These are phyloP conservation scores for Lindbergichthys nudifrons DNA, from an alignment of 2,797 vertebrate genomes.

Conservation along the genomic window DNA sequence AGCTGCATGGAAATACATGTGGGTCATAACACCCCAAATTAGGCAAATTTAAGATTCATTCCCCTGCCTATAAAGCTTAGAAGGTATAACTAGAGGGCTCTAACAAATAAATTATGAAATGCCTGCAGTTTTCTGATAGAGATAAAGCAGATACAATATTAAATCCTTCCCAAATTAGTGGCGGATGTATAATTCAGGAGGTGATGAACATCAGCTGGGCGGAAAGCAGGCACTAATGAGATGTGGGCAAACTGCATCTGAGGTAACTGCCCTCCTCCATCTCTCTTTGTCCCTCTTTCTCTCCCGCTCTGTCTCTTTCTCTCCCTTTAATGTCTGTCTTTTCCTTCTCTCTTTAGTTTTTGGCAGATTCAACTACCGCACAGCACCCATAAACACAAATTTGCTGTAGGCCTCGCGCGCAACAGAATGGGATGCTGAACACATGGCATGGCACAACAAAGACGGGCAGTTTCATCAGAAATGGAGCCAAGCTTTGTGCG, in stretches of 20 bases:
- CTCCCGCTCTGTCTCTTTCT: slow-evolving; percentile 17
- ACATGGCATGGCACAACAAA: slow-evolving; percentile 67
- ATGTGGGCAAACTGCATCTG: slow-evolving; percentile 67
- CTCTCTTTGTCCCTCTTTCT: slow-evolving; percentile 41
- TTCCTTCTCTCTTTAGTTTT: slow-evolving; percentile 9
- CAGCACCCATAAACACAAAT: slow-evolving; percentile 58
- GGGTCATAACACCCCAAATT: slow-evolving; percentile 62
- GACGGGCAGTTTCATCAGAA: slow-evolving; percentile 63
- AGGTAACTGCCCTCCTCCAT: slow-evolving; percentile 67
- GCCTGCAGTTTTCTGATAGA: slow-evolving; percentile 67
- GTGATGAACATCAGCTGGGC: slow-evolving; percentile 73
- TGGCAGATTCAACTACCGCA: slow-evolving; percentile 39
- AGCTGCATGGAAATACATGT: slow-evolving; percentile 44
- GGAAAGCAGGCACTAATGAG: slow-evolving; percentile 77
- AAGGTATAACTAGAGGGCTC: slow-evolving; percentile 70
- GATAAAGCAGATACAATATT: slow-evolving; percentile 78
- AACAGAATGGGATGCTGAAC: slow-evolving; percentile 55
- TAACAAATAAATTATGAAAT: slow-evolving; percentile 73
- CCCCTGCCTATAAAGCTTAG: slow-evolving; percentile 50
- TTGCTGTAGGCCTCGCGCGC: slow-evolving; percentile 47
- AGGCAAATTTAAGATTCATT: slow-evolving; percentile 56
- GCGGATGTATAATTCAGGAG: slow-evolving; percentile 79
- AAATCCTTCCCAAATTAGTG: slow-evolving; percentile 80
- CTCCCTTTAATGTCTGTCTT: slow-evolving; percentile 44
- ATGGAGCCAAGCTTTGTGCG: slow-evolving; percentile 39